Base-by-base conservation (phyloP, 2,113 vertebrate genomes). In the Trogon melanurus region DNA sequence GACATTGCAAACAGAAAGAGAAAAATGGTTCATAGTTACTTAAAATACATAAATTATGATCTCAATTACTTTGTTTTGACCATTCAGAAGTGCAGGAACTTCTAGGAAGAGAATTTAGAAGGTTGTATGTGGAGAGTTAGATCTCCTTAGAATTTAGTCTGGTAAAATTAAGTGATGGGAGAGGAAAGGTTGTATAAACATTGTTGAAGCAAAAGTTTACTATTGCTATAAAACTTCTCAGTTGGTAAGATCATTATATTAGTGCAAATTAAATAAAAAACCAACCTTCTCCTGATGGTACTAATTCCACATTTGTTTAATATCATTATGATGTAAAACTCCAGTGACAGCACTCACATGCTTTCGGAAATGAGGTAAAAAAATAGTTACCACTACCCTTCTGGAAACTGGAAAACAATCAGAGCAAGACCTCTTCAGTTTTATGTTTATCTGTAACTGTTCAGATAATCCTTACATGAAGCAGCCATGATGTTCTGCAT, bases 271-370 rank as follows among this genome's bases (percentile, higher is more conserved):
- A 76, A 64, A 90, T 58, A 89, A 84, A 83, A 83, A 4, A 2
- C 45, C 70, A 60, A 10, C 41, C 17, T 69, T 64, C 72, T 93
- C 29, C 44, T 90, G 12, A 47, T 44, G 10, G 14, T 48, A 65
- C 22, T 74, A 76, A 83, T 82, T 91, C 66, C 21, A 30, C 92
- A 84, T 82, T 91, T 89, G 45, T 85, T 95, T 91, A 91, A 60
- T 45, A 64, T 61, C 62, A 47, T 86, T 80, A 71, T 82, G 76
- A 92, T 73, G 64, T 51, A 93, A 83, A 96, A 93, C 34, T 91
- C 54, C 53, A 80, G 29, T 2, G 3, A 61, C 11, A 83, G 30
- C 12, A 66, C 6, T 70, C 11, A 27, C 2, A 10, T 0, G 0
- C 1, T 23, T 5, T 60, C 73, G 18, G 29, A 85, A 85, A 47